phyloP scores from a whole-genome alignment of 2,113 vertebrate species.

The Isurus oxyrinchus region DNA sequence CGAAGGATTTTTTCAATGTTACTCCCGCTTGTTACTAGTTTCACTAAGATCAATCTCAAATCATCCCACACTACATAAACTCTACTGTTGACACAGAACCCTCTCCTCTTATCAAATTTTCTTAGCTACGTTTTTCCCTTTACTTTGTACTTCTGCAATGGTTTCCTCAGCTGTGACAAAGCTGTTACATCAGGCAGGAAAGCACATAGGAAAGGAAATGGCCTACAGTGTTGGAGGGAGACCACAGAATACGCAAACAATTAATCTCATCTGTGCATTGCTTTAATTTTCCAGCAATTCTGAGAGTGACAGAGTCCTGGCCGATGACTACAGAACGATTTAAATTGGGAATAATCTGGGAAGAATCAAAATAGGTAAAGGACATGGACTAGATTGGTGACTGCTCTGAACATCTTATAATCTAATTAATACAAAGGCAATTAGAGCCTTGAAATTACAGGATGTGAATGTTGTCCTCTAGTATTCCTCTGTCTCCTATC shows the following conservation, averaged over 20 bases:
- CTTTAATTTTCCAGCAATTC: not conserved
- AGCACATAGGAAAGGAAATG: not conserved
- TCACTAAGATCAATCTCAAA: not conserved
- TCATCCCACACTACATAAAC: not conserved
- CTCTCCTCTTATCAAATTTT: not conserved
- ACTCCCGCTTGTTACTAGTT: not conserved
- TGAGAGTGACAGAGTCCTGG: not conserved
- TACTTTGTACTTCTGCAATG: not conserved
- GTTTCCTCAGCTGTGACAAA: not conserved
- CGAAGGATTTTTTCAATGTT: not conserved
- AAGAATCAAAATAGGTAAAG: not conserved
- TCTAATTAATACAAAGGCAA: not conserved
- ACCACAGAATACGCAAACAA: not conserved
- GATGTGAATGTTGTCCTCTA: not conserved
- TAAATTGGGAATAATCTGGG: not conserved
- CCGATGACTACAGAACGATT: not conserved
- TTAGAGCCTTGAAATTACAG: not conserved
- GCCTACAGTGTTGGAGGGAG: not conserved
- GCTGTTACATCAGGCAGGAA: not conserved
- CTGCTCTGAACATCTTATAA: not conserved
- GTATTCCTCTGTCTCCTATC: not conserved
- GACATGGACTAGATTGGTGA: not conserved
- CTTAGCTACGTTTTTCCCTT: not conserved
- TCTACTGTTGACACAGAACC: not conserved
- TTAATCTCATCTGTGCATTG: not conserved